Evolutionary conservation across 2,797 vertebrate genomes (phyloP).

Genomic region (Eupleurogrammus muticus): DNA sequence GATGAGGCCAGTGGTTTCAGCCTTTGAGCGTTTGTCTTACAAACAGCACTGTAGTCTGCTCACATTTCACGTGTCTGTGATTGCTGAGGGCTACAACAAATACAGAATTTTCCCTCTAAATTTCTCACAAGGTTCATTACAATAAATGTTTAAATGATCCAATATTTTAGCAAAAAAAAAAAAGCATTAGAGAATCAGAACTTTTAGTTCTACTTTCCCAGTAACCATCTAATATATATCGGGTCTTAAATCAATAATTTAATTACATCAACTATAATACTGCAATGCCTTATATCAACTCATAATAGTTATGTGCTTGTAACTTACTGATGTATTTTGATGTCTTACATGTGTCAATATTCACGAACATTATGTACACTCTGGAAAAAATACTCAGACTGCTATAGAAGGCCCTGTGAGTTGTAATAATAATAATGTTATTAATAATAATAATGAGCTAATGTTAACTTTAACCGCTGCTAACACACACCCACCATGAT

Average conservation of each 20-base stretch:
- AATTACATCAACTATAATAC: neutral
- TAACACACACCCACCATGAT: constrained; percentile 74
- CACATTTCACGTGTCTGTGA: no score
- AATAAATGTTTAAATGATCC: no score
- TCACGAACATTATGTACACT: neutral
- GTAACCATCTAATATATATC: neutral
- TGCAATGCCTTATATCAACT: neutral
- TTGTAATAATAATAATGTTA: neutral
- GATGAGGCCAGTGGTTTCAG: no score
- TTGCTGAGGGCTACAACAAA: no score
- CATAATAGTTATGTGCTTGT: neutral
- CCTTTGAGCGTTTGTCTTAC: no score
- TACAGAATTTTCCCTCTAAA: no score
- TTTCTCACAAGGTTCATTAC: no score
- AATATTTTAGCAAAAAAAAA: no score
- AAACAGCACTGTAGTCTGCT: no score
- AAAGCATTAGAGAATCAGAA: no score
- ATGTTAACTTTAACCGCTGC: constrained; percentile 17
- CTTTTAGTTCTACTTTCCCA: neutral
- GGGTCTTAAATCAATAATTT: neutral
- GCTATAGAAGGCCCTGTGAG: neutral
- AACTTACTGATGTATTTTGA: neutral
- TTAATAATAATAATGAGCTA: neutral
- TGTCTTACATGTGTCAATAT: neutral
- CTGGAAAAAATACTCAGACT: neutral